Base-by-base conservation (phyloP, 2,888 invertebrate species). In the Heliconius erato region DNA sequence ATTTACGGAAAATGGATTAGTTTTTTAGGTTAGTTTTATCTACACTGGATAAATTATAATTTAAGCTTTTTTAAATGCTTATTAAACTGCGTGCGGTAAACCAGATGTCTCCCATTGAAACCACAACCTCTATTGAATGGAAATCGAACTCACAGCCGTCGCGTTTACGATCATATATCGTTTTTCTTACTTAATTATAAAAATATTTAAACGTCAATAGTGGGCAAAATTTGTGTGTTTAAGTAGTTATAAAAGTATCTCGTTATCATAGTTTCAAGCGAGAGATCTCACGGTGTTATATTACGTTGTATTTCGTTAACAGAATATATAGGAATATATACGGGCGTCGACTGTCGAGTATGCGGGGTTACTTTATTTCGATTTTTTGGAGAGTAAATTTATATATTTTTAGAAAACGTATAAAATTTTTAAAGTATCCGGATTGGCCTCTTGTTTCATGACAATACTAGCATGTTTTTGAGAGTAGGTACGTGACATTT, bases 341-440 rank as follows among this genome's bases (percentile, higher is more conserved):
- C 74, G 74, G 74, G 74, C 59, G 28, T 23, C 16, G 59, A 63
- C 59, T 76, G 23, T 28, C n/a, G 74, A 35, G 74, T 76, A 19
- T 54, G 59, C 59, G 59, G 35, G 74, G 23, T 32, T 19, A n/a
- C 16, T 71, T 23, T 23, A 59, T 59, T 76, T 76, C 7, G 16
- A 16, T 1, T 76, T 35, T 54, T 32, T 49, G 3, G 14, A 72
- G 2, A 35, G 14, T 40, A 40, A 71, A 44, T n/a, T n/a, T n/a
- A 40, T 35, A 44, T 40, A 26, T 26, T 14, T 65, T 65, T 26
- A 65, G 12, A 65, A 65, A 65, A 26, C 3, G 1, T 65, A 26
- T 54, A 19, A 54, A 54, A 7, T 54, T 54, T 54, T 54, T 54
- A 19, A 54, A 54, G 19, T 26, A 63, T n/a, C 23, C 26, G 7